phyloP scores from a whole-genome alignment of 2,888 invertebrate species.

The Drosophila eohydei region DNA sequence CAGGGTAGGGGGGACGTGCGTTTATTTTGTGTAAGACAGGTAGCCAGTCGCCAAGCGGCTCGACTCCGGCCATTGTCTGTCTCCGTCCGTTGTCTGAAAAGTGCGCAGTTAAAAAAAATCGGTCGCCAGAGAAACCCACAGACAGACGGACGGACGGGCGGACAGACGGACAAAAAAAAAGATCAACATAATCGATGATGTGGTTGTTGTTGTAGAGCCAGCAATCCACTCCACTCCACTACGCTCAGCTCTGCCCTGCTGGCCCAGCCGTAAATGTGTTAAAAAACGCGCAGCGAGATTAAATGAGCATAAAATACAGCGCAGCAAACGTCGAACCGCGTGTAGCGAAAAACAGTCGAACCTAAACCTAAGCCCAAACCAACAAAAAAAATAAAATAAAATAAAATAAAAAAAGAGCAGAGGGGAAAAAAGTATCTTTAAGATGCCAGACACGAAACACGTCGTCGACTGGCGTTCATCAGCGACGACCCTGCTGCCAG shows the following conservation, averaged over 20 bases:
- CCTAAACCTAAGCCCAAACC: conserved; percentile 16
- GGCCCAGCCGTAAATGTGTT: conserved; percentile 70
- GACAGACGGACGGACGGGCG: conserved; percentile 22
- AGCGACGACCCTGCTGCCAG: conserved; percentile 59
- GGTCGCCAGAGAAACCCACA: conserved; percentile 52
- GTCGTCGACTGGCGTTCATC: conserved; percentile 71
- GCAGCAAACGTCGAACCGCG: conserved; percentile 49
- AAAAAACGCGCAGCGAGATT: conserved; percentile 77
- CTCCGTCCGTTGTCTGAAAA: conserved; percentile 49
- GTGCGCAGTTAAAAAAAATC: conserved; percentile 72
- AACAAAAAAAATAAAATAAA: conserved; percentile 2
- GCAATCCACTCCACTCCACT: conserved; percentile 5
- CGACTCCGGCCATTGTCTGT: conserved; percentile 63
- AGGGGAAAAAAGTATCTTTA: conserved; percentile 56
- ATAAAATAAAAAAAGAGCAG: not conserved
- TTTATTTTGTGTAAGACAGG: conserved; percentile 81
- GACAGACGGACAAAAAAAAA: conserved; percentile 51
- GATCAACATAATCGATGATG: conserved; percentile 80
- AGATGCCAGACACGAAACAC: conserved; percentile 76
- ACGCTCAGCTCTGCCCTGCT: conserved; percentile 1
- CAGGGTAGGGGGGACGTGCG: conserved; percentile 58
- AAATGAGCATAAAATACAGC: conserved; percentile 80
- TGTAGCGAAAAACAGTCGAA: conserved; percentile 50
- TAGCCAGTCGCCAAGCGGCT: conserved; percentile 67
- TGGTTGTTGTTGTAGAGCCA: conserved; percentile 49